Evolutionary conservation across 2,888 invertebrate genomes (phyloP).

Genomic region (Epinotia bilunana): DNA sequence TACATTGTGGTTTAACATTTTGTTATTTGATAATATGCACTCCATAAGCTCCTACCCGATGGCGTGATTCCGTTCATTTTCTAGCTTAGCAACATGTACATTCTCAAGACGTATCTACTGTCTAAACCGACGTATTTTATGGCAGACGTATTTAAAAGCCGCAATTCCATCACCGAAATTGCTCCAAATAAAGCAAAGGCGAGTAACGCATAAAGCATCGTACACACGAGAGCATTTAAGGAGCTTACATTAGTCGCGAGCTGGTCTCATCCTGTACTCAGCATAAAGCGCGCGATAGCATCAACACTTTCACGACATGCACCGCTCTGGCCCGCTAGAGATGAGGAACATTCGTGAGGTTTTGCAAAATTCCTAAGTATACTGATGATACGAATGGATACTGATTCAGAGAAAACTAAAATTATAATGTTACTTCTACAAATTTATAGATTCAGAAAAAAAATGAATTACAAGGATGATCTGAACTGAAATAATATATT

Average conservation of each 20-base stretch:
- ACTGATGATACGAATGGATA: no score
- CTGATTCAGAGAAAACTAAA: no score
- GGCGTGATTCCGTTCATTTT: not conserved
- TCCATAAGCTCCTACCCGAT: no score
- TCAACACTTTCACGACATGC: constrained; percentile 71
- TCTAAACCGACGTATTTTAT: constrained; percentile 18
- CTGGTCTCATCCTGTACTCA: constrained; percentile 61
- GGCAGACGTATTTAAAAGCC: constrained; percentile 20
- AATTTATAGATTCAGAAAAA: no score
- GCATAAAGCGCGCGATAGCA: constrained; percentile 63
- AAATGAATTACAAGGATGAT: no score
- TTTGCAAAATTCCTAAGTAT: not conserved
- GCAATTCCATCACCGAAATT: constrained; percentile 37
- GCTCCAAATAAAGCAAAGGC: constrained; percentile 37
- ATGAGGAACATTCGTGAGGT: constrained; percentile 40
- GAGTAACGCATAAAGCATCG: constrained; percentile 55
- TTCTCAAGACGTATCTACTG: not conserved
- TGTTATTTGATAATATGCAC: no score
- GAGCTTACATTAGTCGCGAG: constrained; percentile 70
- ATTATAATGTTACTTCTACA: no score
- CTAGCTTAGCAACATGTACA: not conserved
- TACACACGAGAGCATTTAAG: constrained; percentile 62
- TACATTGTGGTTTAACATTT: no score
- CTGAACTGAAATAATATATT: no score
- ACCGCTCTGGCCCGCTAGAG: constrained; percentile 57